Percentiles rank a stretch among this genome's conserved stretches.
These are phyloP conservation scores for Periplaneta americana DNA, from an alignment of 1,140 invertebrate species.

Conservation along the genomic window DNA sequence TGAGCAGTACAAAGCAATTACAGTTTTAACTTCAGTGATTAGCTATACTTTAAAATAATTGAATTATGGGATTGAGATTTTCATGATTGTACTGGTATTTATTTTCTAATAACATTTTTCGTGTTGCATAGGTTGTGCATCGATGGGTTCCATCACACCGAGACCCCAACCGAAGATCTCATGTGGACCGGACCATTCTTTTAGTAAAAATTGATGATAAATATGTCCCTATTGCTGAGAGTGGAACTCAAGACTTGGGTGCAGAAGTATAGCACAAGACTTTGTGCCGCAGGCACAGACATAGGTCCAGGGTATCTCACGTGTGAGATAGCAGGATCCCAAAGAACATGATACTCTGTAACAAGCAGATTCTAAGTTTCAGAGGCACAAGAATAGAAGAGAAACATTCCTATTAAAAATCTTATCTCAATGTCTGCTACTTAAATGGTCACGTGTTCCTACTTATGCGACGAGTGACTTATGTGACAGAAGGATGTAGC, in stretches of 20 bases:
- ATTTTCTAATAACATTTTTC: no score
- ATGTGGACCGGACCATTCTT: constrained; percentile 84
- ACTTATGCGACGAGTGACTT: not conserved
- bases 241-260: constrained; percentile 73
- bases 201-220: constrained; percentile 89
- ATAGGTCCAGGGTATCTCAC: not conserved
- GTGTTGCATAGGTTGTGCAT: constrained; percentile 65
- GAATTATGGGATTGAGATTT: no score
- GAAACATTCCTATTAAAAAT: not conserved
- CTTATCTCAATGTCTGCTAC: not conserved
- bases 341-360: no score
- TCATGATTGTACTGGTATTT: no score
- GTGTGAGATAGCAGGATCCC: no score
- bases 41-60: no score
- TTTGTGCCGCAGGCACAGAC: not conserved
- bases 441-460: not conserved
- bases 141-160: constrained; percentile 87
- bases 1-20: no score
- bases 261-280: constrained; percentile 49
- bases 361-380: no score
- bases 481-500: no score
- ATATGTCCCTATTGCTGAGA: constrained; percentile 88
- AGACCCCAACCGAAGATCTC: constrained; percentile 76
- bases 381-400: no score
- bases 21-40: no score